phyloP scores from a whole-genome alignment of 2,797 vertebrate genomes.

The Sebastes elongatus region DNA sequence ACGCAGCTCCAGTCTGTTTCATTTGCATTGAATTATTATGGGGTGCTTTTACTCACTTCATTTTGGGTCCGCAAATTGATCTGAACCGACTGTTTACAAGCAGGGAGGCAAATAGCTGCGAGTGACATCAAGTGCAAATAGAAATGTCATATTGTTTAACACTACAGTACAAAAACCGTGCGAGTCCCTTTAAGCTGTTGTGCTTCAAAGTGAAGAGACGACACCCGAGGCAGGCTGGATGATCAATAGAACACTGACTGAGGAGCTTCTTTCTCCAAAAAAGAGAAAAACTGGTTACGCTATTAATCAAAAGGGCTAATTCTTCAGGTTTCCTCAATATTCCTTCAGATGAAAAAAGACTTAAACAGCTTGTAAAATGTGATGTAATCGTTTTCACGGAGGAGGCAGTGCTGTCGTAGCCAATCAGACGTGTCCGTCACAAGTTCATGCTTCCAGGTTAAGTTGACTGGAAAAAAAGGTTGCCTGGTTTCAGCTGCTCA shows the following conservation, averaged over 20 bases:
- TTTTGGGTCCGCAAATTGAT: slow-evolving; percentile 46
- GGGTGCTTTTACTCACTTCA: slow-evolving; percentile 32
- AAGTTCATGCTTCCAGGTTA: background rate
- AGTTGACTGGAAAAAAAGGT: background rate
- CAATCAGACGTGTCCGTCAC: background rate
- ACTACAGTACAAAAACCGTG: slow-evolving; percentile 1
- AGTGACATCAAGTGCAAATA: slow-evolving; percentile 48
- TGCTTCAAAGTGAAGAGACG: background rate
- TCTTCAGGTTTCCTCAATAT: slow-evolving; percentile 1
- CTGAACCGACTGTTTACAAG: slow-evolving; percentile 26
- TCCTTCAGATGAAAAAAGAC: background rate
- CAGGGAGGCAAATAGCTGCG: slow-evolving; percentile 16
- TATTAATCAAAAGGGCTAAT: slow-evolving; percentile 17
- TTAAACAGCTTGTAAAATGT: background rate
- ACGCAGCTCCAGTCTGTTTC: slow-evolving; percentile 5
- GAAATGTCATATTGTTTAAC: slow-evolving; percentile 45
- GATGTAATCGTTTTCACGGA: background rate
- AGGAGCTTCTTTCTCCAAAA: background rate
- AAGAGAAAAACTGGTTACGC: background rate
- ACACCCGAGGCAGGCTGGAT: slow-evolving; percentile 8
- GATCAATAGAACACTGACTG: slow-evolving; percentile 12
- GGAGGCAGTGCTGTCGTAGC: background rate
- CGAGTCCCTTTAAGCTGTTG: slow-evolving; percentile 17
- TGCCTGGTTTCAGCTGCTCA: background rate
- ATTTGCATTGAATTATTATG: slow-evolving; percentile 48